Evolutionary conservation across 2,113 vertebrate genomes (phyloP).

Genomic region (Triplophysa tibetana): DNA sequence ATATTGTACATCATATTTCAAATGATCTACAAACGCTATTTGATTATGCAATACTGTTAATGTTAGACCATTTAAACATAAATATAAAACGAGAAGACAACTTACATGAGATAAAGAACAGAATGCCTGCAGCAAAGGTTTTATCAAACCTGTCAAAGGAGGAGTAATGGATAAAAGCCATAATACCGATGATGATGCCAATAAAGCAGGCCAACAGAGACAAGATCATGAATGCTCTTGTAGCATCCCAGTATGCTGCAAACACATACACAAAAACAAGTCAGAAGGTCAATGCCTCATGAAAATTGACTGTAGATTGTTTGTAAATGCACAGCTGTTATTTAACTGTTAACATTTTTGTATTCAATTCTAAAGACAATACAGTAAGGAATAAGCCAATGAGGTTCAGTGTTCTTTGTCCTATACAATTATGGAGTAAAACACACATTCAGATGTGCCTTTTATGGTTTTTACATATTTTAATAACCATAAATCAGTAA

Average conservation of each 20-base stretch:
- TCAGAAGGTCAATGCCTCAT: slow-evolving; percentile 50
- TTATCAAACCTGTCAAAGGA: slow-evolving; percentile 73
- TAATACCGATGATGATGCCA: slow-evolving; percentile 71
- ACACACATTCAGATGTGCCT: background rate
- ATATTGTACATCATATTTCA: background rate
- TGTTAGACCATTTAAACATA: background rate
- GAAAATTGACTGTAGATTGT: background rate
- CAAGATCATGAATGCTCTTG: slow-evolving; percentile 72
- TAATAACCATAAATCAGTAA: background rate
- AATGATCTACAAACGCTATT: no score
- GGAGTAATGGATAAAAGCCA: slow-evolving; percentile 73
- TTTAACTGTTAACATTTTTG: background rate
- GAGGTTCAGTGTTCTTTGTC: background rate
- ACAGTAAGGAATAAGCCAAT: background rate
- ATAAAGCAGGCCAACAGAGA: slow-evolving; percentile 73
- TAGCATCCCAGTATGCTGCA: slow-evolving; percentile 70
- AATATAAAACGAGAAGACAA: slow-evolving; percentile 19
- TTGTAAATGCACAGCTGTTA: background rate
- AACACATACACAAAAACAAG: slow-evolving; percentile 26
- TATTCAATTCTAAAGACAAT: background rate
- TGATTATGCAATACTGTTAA: no score
- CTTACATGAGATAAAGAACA: slow-evolving; percentile 78
- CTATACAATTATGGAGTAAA: background rate
- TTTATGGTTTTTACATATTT: background rate
- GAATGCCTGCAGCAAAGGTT: slow-evolving; percentile 73